Conservation (phyloP, 2,888 invertebrate genomes). For the Leucoptera coffeella region DNA sequence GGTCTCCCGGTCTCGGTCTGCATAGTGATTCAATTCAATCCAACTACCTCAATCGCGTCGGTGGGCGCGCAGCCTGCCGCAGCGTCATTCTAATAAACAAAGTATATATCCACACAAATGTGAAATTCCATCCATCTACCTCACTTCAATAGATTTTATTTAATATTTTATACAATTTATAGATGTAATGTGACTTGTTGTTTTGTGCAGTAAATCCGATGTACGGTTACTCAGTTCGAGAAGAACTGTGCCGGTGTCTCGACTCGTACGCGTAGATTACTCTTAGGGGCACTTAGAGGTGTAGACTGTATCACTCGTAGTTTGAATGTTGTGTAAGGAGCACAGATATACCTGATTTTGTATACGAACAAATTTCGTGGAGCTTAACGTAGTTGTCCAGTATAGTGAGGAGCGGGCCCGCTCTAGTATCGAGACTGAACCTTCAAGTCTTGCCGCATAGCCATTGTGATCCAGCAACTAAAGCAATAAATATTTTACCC, state of each 20-base stretch:
- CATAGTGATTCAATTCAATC: slow-evolving; percentile 56
- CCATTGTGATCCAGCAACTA: slow-evolving; percentile 9
- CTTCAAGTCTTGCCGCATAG: too few species aligned
- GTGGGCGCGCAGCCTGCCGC: slow-evolving; percentile 46
- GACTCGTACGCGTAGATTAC: too few species aligned
- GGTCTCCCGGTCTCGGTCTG: too few species aligned
- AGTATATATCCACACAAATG: slow-evolving; percentile 42
- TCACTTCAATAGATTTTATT: slow-evolving; percentile 60
- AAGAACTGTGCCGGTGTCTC: too few species aligned
- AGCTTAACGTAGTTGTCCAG: too few species aligned
- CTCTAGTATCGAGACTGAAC: too few species aligned
- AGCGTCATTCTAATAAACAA: slow-evolving; percentile 30
- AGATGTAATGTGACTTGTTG: slow-evolving; percentile 47
- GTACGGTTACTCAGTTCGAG: too few species aligned
- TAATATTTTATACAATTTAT: slow-evolving; percentile 55
- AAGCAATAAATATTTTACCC: slow-evolving; percentile 54
- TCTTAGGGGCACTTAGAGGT: too few species aligned
- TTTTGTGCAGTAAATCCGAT: slow-evolving; percentile 55
- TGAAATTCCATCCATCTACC: slow-evolving; percentile 70
- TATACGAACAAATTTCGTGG: slow-evolving; percentile 50
- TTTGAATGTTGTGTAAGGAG: too few species aligned
- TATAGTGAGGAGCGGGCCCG: too few species aligned
- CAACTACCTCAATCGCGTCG: slow-evolving; percentile 56
- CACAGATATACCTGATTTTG: too few species aligned
- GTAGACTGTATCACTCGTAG: slow-evolving; percentile 29